These are phyloP conservation scores for Scaptomyza graminum DNA, from an alignment of 1,140 invertebrate genomes.

Conservation along the genomic window DNA sequence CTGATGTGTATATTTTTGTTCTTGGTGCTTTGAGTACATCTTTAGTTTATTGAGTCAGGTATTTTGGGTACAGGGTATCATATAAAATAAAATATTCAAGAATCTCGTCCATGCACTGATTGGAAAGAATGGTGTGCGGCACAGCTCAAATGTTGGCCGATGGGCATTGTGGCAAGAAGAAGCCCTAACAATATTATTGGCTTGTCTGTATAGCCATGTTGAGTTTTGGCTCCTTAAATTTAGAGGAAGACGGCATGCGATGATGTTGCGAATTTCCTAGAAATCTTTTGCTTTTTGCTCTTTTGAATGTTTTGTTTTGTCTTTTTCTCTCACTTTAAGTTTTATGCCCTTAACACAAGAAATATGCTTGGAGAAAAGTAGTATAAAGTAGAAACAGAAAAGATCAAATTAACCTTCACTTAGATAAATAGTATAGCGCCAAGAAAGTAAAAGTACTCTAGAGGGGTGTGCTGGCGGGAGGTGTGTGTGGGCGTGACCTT, in stretches of 20 bases:
- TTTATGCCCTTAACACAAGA: not conserved
- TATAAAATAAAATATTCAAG: slow-evolving; percentile 59
- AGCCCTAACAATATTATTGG: slow-evolving; percentile 48
- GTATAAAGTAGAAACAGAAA: too few species aligned
- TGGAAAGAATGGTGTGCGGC: slow-evolving; percentile 5
- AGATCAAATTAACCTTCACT: too few species aligned
- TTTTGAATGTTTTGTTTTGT: slow-evolving; percentile 6
- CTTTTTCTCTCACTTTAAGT: not conserved
- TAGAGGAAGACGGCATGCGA: too few species aligned
- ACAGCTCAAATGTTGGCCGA: slow-evolving; percentile 11
- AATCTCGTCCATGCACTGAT: slow-evolving; percentile 44
- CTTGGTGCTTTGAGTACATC: not conserved
- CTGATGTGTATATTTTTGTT: not conserved
- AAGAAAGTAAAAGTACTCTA: too few species aligned
- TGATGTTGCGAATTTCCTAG: slow-evolving; percentile 72
- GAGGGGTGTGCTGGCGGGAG: too few species aligned
- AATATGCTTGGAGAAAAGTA: not conserved
- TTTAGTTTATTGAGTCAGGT: not conserved
- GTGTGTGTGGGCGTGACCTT: too few species aligned
- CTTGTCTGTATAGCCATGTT: slow-evolving; percentile 29
- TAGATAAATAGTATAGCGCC: too few species aligned
- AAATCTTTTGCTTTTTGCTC: slow-evolving; percentile 33
- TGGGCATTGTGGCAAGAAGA: slow-evolving; percentile 8
- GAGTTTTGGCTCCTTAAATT: slow-evolving; percentile 33
- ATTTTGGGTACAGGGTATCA: slow-evolving; percentile 33